phyloP scores from a whole-genome alignment of 1,140 invertebrate species.

The Pararge aegeria region DNA sequence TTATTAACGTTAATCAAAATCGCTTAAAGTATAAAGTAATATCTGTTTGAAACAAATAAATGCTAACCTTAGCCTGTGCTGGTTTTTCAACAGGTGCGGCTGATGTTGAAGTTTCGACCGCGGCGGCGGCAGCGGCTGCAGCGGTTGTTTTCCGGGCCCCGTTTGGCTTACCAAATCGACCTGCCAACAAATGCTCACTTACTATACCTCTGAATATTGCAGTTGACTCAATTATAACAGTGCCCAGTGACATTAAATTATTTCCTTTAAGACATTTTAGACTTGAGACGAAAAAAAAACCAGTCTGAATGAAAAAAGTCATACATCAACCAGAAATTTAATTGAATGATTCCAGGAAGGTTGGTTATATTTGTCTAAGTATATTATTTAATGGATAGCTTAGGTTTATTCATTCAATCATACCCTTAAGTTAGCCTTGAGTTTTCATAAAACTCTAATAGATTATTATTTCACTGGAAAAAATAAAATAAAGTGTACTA shows the following conservation, averaged over 20 bases:
- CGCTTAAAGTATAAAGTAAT: slow-evolving; percentile 16
- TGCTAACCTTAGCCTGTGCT: slow-evolving; percentile 60
- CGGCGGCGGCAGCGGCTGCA: slow-evolving; percentile 26
- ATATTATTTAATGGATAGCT: no score
- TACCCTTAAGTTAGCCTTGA: no score
- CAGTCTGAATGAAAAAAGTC: no score
- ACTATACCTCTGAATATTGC: slow-evolving; percentile 23
- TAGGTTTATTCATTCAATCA: no score
- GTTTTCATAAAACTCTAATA: no score
- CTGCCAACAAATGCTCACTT: slow-evolving; percentile 53
- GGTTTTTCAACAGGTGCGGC: slow-evolving; percentile 54
- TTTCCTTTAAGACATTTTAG: no score
- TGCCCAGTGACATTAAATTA: no score
- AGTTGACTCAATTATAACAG: background rate
- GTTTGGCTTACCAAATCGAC: slow-evolving; percentile 66
- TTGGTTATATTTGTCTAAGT: no score
- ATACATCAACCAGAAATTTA: no score
- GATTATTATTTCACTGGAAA: background rate
- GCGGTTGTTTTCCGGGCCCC: slow-evolving; percentile 49
- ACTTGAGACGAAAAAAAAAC: no score
- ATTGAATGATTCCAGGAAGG: no score
- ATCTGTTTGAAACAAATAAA: slow-evolving; percentile 29
- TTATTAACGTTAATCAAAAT: slow-evolving; percentile 32
- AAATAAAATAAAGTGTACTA: background rate
- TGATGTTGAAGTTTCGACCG: slow-evolving; percentile 37